Base-by-base conservation (phyloP, 2,888 invertebrate species). In the Trisateles emortualis region DNA sequence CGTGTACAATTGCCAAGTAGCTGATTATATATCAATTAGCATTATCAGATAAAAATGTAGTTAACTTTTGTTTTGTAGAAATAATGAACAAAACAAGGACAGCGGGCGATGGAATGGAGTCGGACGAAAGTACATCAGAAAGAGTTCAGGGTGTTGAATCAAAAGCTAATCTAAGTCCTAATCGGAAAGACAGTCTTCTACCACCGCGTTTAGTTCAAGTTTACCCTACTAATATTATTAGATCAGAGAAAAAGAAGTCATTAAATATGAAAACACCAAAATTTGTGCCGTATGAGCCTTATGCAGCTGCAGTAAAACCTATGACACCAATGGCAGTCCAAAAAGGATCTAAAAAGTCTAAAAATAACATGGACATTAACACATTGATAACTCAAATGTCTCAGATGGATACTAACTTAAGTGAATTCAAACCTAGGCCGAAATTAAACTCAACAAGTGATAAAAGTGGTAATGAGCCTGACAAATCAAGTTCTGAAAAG, bases 281-380 rank as follows among this genome's bases (percentile, higher is more conserved):
- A 79, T 98, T 97, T 84, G 94, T 98, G 29, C 98, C 98, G 0
- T 97, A 96, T 69, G 98, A 98, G 78, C 98, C 98, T 0, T 98
- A 97, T 78, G 95, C 97, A 76, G 97, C 95, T 11, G 97, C 97
- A 43, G 96, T 97, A 0, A 96, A 95, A 77, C 96, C 97, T 5
- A 96, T 97, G 59, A 91, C 95, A 14, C 94, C 95, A 0, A 85
- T 86, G 59, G 82, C 92, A 58, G 85, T 87, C 44, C 75, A 79
- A 14, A 89, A 87, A 76, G 78, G 81, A n/a, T 68, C 74, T n/a
- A 88, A 87, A 64, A 88, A 86, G 63, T 92, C 89, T 0, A 90
- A 72, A 69, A 95, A 95, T 64, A 95, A 95, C 73, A 92, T 95
- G 77, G 95, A 95, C 67, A 94, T 95, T 35, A 94, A 94, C 51